phyloP scores from a whole-genome alignment of 2,888 invertebrate species.

The Leptopilina syphax region DNA sequence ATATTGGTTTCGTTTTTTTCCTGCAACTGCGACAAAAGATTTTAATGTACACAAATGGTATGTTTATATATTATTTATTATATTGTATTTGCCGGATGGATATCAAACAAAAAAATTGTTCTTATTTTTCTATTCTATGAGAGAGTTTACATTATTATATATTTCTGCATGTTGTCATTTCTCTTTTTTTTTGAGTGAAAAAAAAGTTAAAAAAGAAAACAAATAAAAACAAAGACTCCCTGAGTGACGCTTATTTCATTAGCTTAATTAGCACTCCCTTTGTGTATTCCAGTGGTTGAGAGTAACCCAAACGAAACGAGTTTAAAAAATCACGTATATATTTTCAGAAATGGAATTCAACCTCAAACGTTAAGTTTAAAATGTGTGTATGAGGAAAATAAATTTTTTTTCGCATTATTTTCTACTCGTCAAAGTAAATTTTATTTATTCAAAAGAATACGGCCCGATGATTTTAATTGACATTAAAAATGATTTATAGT shows the following conservation, averaged over 20 bases:
- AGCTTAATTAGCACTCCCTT: conserved; percentile 23
- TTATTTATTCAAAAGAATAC: too few relatives aligned
- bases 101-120: neutral
- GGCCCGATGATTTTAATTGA: too few relatives aligned
- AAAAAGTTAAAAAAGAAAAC: neutral
- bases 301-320: neutral
- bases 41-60: neutral
- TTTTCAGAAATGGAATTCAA: neutral
- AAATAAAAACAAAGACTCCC: conserved; percentile 5
- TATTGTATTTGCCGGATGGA: neutral
- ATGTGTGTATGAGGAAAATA: neutral
- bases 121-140: neutral
- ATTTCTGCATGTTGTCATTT: conserved; percentile 4
- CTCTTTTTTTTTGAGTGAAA: neutral
- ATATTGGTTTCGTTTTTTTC: neutral
- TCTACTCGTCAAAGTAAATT: too few relatives aligned
- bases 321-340: conserved; percentile 2
- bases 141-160: conserved; percentile 19
- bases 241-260: conserved; percentile 35
- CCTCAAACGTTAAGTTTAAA: neutral
- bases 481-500: too few relatives aligned
- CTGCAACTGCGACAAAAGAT: neutral
- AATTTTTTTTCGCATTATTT: neutral
- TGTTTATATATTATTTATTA: neutral
- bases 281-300: neutral